Conservation (phyloP, 2,797 vertebrate genomes). For the Chaetodon trifasciatus region DNA sequence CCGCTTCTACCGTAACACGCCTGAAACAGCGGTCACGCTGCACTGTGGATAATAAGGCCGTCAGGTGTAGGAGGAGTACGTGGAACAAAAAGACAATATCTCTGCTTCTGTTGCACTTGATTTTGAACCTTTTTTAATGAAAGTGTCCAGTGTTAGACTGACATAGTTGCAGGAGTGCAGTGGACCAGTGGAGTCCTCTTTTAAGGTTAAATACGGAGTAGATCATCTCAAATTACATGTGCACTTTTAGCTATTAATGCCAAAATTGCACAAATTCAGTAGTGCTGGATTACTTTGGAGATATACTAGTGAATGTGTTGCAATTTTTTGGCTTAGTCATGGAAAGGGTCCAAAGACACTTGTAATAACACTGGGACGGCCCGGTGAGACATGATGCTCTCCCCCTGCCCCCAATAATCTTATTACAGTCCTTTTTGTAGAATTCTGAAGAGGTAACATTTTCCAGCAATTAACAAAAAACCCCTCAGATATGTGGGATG, state of each 20-base stretch:
- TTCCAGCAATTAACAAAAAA: conserved; percentile 1
- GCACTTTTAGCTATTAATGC: not conserved
- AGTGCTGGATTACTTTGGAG: not conserved
- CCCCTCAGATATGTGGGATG: not conserved
- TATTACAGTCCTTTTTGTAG: accelerated
- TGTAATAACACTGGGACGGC: not conserved
- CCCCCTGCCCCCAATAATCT: not conserved
- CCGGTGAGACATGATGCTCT: not conserved
- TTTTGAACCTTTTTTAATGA: not conserved
- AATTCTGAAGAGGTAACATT: not conserved
- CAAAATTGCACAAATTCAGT: not conserved
- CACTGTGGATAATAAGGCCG: not conserved
- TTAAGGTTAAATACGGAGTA: not conserved
- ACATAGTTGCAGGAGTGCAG: not conserved
- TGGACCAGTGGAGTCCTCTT: not conserved
- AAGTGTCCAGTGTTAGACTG: not conserved
- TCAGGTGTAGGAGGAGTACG: not conserved
- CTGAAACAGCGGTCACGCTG: not conserved
- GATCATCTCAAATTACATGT: not conserved
- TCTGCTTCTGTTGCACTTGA: not conserved
- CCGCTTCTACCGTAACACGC: not conserved
- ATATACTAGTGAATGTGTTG: too few species aligned
- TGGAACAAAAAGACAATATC: not conserved
- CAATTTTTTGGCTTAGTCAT: not conserved
- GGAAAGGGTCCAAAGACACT: not conserved